Conservation (phyloP, 2,113 vertebrate genomes). For the Podarcis muralis region DNA sequence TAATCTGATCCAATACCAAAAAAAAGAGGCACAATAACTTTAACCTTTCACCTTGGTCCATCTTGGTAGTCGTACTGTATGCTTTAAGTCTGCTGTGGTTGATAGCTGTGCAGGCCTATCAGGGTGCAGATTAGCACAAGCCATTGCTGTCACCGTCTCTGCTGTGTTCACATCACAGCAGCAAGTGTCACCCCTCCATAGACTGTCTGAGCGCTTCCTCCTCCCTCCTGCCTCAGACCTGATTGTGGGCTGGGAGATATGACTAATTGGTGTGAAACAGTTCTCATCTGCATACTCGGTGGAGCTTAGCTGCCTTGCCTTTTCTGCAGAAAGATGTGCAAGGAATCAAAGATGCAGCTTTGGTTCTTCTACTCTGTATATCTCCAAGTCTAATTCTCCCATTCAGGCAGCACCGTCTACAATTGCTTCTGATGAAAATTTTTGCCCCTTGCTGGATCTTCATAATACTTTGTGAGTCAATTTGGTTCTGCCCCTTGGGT, state of each 20-base stretch:
- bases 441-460: background rate
- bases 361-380: background rate
- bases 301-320: background rate
- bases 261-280: background rate
- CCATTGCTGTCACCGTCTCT: background rate
- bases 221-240: no score
- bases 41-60: no score
- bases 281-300: rapidly evolving
- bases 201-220: no score
- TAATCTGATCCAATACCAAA: no score
- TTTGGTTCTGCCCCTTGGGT: background rate
- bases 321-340: background rate
- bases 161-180: background rate
- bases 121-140: background rate
- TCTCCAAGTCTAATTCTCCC: background rate
- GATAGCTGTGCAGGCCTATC: no score
- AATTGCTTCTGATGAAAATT: background rate
- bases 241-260: background rate
- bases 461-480: background rate
- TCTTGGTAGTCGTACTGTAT: no score
- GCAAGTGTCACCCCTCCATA: background rate
- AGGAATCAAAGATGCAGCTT: background rate
- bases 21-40: no score
- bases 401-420: background rate
- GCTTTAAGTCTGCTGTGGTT: no score